These are phyloP conservation scores for Venturia canescens DNA, from an alignment of 1,140 invertebrate genomes.

Conservation along the genomic window DNA sequence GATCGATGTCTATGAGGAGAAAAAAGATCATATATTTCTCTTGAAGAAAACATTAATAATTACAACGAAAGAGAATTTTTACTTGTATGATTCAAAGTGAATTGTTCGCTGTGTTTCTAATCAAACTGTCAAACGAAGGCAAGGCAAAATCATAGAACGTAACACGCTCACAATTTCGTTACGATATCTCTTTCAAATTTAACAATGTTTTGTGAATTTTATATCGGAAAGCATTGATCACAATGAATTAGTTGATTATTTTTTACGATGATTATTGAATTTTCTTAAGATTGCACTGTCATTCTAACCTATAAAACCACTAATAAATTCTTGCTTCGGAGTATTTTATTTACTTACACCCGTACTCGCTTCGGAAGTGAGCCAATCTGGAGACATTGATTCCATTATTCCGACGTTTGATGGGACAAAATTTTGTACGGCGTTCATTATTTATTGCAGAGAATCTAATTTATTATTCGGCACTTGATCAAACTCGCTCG, in stretches of 20 bases:
- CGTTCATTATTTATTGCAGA: conserved; percentile 37
- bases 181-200: neutral
- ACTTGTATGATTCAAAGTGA: neutral
- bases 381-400: conserved; percentile 78
- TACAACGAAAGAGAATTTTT: neutral
- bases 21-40: neutral
- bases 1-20: conserved; percentile 87
- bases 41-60: conserved; percentile 37
- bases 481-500: neutral
- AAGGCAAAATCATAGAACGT: neutral
- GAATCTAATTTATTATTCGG: neutral
- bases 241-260: neutral
- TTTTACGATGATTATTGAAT: conserved; percentile 13
- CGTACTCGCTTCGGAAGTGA: conserved; percentile 84
- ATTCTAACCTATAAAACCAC: conserved; percentile 67
- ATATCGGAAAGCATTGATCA: neutral
- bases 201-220: too few species aligned
- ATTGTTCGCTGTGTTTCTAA: too few species aligned
- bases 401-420: conserved; percentile 42
- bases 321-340: conserved; percentile 34
- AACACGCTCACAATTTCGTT: neutral
- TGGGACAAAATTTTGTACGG: conserved; percentile 37
- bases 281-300: conserved; percentile 68
- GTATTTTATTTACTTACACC: conserved; percentile 79
- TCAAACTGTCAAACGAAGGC: too few species aligned